Evolutionary conservation across 2,888 invertebrate genomes (phyloP), one percentile per base, ranked within the genome.

Genomic region (Euspilapteryx auroguttella): DNA sequence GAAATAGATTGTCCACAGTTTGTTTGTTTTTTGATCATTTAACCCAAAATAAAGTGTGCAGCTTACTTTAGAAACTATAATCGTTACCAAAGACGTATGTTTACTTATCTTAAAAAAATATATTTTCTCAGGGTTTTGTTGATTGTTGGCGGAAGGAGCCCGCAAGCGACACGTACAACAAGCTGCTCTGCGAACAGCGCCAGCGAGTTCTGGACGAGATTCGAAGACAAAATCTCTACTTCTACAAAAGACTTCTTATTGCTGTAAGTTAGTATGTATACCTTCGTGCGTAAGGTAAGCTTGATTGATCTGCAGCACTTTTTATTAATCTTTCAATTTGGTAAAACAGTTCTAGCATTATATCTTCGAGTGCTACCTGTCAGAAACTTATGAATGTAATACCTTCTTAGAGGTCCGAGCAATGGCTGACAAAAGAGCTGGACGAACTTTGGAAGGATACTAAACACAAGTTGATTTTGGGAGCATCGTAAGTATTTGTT

Each of bases 391-490:
- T n/a, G n/a, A n/a, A n/a, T n/a, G n/a, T n/a, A n/a, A n/a, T n/a
- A n/a, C n/a, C n/a, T 21, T 33, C 12, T 28, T 41, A 75, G 75
- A 59, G 68, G 47, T 73, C 73, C 11, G 69, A 71, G 32, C 71
- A 71, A 38, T 49, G 48, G 4, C 45, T 58, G 1, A 75, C 73
- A 2, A 55, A 51, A 25, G 71, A 75, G 42, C 40, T 73, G n/a
- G 55, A 71, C 13, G 42, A 37, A 25, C 33, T 44, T 10, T 75
- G 75, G 75, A 33, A 47, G 33, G 55, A 59, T 28, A 71, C 71
- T 9, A 75, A 73, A 41, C 57, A 62, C 27, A 73, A 75, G 45
- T 44, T 75, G 3, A 71, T 75, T 32, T 44, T 71, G 12, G 69
- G 71, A 4, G 68, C 75, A 31, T 59, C 63, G 75, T 75, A 41